Evolutionary conservation across 2,113 vertebrate genomes (phyloP).

Genomic region (Anser brachyrhynchus): DNA sequence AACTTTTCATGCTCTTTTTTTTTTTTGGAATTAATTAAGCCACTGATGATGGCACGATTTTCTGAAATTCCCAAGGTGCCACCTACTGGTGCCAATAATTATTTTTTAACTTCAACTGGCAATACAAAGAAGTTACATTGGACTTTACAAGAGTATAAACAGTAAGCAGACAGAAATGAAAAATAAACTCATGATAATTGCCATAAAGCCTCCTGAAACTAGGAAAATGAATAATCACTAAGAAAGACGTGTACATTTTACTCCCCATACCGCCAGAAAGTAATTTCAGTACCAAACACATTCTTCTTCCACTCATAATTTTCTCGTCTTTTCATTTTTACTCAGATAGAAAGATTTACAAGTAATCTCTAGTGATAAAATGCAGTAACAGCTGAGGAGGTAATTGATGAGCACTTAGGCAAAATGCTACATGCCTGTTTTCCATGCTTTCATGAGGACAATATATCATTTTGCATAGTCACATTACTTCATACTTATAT

Average conservation of each 20-base stretch:
- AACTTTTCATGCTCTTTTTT: not conserved
- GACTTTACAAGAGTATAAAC: not conserved
- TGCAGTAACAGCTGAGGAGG: not conserved
- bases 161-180: not conserved
- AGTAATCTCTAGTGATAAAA: not conserved
- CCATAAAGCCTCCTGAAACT: not conserved
- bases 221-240: not conserved
- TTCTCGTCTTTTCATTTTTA: not conserved
- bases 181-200: not conserved
- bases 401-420: not conserved
- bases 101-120: not conserved
- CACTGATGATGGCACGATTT: not conserved
- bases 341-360: not conserved
- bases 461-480: not conserved
- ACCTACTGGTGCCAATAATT: slow-evolving; percentile 27
- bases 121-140: not conserved
- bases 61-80: slow-evolving; percentile 33
- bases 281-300: not conserved
- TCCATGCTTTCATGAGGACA: not conserved
- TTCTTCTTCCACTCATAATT: not conserved
- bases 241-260: not conserved
- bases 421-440: not conserved
- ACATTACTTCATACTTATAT: not conserved
- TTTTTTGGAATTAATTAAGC: not conserved
- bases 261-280: not conserved